Base-by-base conservation (phyloP, 64 coral and sea anemone genomes). In the Porites australiensis region DNA sequence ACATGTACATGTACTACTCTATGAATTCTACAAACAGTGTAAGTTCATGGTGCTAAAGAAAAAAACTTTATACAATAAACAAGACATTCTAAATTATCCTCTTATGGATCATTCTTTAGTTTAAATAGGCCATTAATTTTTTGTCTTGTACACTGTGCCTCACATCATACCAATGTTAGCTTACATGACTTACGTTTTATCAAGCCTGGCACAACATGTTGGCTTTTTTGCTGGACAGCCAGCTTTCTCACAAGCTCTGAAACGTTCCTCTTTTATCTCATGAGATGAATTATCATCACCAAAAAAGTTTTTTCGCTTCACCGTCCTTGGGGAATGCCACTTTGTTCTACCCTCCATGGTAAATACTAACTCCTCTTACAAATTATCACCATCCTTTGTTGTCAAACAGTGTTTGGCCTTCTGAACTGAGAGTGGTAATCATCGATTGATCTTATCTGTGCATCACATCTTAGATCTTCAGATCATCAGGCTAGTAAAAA, bases 171-270 rank as follows among this genome's bases (percentile, higher is more conserved):
- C 22, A 47, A 13, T 27, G 51, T 27, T 5, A 50, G 27, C 27
- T 37, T 0, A 51, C 22, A 13, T 50, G 3, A 87, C 89, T 96
- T 53, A 99, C 97, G 92, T 92, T 86, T 96, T 87, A 87, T 89
- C 92, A 65, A 90, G 72, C 18, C 87, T 86, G 63, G 97, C 90
- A 94, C 91, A 96, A 68, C 97, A 99, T 18, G 58, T 66, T 49
- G 97, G 97, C 79, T 72, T 90, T 44, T 80, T 75, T 19, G 91
- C 91, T 48, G 97, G 97, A 51, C 97, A 99, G 1, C 97, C 94
- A 58, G 87, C 90, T 51, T 94, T 99, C 43, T 93, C 97, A 80
- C 97, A 99, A n/a, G 93, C 93, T 59, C 97, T 72, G 14, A 88
- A 96, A 10, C 79, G 82, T 47, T 83, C 62, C 4, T 52, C 88